These are phyloP conservation scores for Odontesthes bonariensis DNA, from an alignment of 2,113 vertebrate genomes.

Conservation along the genomic window DNA sequence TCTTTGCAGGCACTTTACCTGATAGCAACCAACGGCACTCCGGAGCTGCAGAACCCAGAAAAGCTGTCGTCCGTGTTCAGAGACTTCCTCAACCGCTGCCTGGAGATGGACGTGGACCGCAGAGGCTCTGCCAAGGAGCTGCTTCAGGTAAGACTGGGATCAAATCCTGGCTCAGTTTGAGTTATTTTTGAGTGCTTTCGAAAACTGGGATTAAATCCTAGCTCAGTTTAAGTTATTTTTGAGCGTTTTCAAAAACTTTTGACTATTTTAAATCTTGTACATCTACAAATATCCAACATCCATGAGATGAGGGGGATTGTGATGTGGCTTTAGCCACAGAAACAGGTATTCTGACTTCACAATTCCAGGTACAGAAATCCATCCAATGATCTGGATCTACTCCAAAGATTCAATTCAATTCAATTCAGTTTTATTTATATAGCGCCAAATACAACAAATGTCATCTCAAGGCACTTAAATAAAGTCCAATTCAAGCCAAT, in stretches of 20 bases:
- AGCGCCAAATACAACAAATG: too few species aligned
- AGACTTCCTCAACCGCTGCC: slow-evolving; percentile 96
- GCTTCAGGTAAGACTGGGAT: slow-evolving; percentile 87
- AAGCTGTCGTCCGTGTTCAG: slow-evolving; percentile 94
- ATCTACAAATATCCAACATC: background rate
- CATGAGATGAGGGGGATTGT: too few species aligned
- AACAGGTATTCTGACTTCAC: too few species aligned
- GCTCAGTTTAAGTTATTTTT: background rate
- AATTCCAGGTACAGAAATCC: too few species aligned
- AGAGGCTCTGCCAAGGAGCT: slow-evolving; percentile 97
- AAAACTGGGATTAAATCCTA: background rate
- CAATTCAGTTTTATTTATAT: too few species aligned
- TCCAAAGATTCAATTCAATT: too few species aligned
- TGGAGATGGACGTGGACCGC: slow-evolving; percentile 99
- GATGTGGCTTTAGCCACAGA: too few species aligned
- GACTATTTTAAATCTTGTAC: background rate
- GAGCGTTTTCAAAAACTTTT: background rate
- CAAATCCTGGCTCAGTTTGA: background rate
- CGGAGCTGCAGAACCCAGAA: slow-evolving; percentile 98
- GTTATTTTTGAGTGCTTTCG: background rate
- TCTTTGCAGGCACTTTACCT: slow-evolving; percentile 92
- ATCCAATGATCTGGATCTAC: too few species aligned
- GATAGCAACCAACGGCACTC: slow-evolving; percentile 98
- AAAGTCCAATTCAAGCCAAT: too few species aligned
- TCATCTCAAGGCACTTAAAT: too few species aligned